phyloP scores from a whole-genome alignment of 2,113 vertebrate genomes.

The Sylvia atricapilla region DNA sequence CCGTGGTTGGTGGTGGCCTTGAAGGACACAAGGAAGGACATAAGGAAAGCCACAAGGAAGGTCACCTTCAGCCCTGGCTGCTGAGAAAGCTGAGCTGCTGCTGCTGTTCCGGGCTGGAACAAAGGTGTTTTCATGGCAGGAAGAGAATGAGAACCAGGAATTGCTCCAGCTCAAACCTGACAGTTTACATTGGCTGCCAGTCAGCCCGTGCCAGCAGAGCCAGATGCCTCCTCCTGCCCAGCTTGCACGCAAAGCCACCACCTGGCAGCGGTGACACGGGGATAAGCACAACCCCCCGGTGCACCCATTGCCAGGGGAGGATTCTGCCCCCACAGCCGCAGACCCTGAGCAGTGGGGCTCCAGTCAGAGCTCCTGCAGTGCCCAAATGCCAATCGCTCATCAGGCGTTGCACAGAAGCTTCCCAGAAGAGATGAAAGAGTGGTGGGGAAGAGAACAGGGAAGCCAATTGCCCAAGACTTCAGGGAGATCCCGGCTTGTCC shows the following conservation, averaged over 20 bases:
- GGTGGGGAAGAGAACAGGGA: not conserved
- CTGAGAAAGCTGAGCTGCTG: not conserved
- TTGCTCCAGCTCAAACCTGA: not conserved
- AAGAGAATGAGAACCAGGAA: not conserved
- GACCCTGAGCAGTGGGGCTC: not conserved
- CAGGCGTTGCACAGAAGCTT: not conserved
- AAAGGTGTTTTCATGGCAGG: not conserved
- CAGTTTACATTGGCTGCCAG: slow-evolving; percentile 28
- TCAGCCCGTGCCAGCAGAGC: not conserved
- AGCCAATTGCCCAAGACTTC: not conserved
- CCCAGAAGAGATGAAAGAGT: not conserved
- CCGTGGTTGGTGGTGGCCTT: accelerated
- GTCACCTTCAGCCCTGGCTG: not conserved
- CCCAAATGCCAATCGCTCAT: not conserved
- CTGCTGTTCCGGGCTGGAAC: not conserved
- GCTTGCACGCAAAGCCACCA: not conserved
- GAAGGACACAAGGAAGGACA: not conserved
- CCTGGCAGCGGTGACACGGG: accelerated
- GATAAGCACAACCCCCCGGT: not conserved
- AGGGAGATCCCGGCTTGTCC: slow-evolving; percentile 1
- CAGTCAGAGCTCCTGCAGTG: not conserved
- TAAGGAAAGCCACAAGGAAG: not conserved
- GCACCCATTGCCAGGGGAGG: not conserved
- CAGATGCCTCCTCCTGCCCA: not conserved
- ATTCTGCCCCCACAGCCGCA: not conserved